Evolutionary conservation across 2,113 vertebrate species (phyloP).

Genomic region (Erythrocercus mccallii): DNA sequence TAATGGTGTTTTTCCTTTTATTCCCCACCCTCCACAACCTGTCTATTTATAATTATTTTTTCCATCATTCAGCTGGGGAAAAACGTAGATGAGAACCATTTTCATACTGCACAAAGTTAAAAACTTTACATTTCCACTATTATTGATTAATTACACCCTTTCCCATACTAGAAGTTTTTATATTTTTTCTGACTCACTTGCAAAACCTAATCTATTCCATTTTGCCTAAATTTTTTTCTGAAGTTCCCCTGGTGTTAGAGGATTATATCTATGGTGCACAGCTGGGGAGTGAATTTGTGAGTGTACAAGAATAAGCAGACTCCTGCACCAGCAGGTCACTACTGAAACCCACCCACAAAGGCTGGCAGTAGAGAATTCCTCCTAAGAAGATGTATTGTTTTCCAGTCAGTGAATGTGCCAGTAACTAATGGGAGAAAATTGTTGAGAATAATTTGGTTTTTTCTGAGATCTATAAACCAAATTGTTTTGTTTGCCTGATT

Average conservation of each 20-base stretch:
- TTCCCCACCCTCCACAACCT: neutral
- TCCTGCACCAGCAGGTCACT: neutral
- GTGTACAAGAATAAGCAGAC: neutral
- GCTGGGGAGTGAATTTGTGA: neutral
- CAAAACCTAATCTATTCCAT: neutral
- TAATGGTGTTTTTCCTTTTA: neutral
- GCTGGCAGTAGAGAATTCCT: neutral
- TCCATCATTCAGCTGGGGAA: neutral
- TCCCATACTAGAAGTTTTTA: neutral
- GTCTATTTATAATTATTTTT: neutral
- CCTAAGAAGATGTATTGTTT: slow-evolving; percentile 14
- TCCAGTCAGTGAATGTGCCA: neutral
- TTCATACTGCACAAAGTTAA: neutral
- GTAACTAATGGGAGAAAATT: slow-evolving; percentile 5
- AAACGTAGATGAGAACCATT: neutral
- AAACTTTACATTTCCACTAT: neutral
- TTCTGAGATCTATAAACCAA: neutral
- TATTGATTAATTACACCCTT: neutral
- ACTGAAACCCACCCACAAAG: neutral
- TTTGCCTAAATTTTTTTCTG: neutral
- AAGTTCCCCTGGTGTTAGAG: neutral
- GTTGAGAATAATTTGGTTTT: neutral
- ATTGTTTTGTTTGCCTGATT: slow-evolving; percentile 15
- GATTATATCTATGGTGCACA: neutral
- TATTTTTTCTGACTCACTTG: neutral